Percentiles rank a stretch among this genome's conserved stretches.
Evolutionary conservation across 2,888 invertebrate genomes (phyloP).

Genomic region (Malthinus seriepunctatus): DNA sequence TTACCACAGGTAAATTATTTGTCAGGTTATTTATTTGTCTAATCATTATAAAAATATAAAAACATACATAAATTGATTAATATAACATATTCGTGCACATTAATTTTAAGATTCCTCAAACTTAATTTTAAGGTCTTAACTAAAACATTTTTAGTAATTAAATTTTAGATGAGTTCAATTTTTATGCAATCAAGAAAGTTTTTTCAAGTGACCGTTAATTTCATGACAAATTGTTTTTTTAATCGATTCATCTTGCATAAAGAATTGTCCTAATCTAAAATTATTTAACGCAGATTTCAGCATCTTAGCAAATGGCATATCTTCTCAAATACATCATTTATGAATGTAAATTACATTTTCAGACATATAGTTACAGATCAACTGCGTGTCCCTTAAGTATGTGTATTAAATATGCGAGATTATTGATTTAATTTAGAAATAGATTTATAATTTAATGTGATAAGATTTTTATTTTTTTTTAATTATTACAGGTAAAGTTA

Average conservation of each 20-base stretch:
- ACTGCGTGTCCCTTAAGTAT: slow-evolving; percentile 6
- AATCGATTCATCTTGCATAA: neutral
- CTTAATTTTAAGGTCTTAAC: too few species aligned
- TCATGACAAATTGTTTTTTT: neutral
- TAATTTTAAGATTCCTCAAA: too few species aligned
- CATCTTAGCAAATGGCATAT: neutral
- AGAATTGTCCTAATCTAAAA: neutral
- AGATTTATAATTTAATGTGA: slow-evolving; percentile 3
- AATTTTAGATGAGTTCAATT: too few species aligned
- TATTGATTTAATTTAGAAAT: slow-evolving; percentile 5
- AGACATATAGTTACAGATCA: slow-evolving; percentile 3
- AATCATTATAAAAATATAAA: too few species aligned
- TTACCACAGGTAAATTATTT: too few species aligned
- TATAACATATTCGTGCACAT: too few species aligned
- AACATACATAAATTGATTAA: too few species aligned
- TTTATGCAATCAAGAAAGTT: too few species aligned
- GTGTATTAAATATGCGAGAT: neutral
- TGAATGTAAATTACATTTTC: neutral
- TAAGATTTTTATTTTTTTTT: neutral
- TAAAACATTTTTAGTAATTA: too few species aligned
- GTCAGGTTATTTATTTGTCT: too few species aligned
- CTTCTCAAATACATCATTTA: neutral
- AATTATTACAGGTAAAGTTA: too few species aligned
- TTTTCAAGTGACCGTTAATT: too few species aligned
- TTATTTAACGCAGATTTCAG: neutral